Conservation (phyloP, 1,140 invertebrate species). For the Drosophila santomea region DNA sequence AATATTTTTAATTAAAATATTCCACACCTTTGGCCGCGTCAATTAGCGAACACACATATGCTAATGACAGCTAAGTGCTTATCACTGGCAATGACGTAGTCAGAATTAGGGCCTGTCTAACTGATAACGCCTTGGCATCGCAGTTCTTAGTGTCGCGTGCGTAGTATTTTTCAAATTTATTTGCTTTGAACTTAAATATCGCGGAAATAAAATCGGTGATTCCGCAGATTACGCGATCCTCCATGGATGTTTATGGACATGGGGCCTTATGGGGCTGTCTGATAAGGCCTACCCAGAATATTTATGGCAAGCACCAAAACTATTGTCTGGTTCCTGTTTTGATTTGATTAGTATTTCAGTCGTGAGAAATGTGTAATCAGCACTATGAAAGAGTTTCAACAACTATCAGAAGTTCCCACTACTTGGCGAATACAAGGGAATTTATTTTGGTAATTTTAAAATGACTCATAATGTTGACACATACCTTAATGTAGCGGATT, state of each 20-base stretch:
- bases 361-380: conserved; percentile 9
- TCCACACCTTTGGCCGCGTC: conserved; percentile 19
- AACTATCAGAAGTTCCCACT: conserved; percentile 4
- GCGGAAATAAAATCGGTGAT: conserved; percentile 35
- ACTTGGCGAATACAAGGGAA: neutral
- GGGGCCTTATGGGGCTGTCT: neutral
- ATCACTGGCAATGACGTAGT: conserved; percentile 58
- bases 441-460: neutral
- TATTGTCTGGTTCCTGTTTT: conserved; percentile 29
- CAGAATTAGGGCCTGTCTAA: conserved; percentile 30
- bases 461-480: conserved; percentile 15
- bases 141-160: conserved; percentile 25
- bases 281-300: conserved; percentile 21
- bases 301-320: conserved; percentile 20
- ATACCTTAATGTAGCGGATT: neutral
- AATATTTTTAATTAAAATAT: conserved; percentile 29
- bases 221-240: neutral
- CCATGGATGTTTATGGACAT: conserved; percentile 20
- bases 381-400: conserved; percentile 3
- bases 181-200: conserved; percentile 42
- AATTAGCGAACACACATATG: conserved; percentile 24
- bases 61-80: conserved; percentile 16
- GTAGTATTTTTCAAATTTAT: conserved; percentile 40
- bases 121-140: conserved; percentile 24
- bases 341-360: conserved; percentile 11